These are phyloP conservation scores for Cephus spinipes DNA, from an alignment of 2,888 invertebrate genomes.

Conservation along the genomic window DNA sequence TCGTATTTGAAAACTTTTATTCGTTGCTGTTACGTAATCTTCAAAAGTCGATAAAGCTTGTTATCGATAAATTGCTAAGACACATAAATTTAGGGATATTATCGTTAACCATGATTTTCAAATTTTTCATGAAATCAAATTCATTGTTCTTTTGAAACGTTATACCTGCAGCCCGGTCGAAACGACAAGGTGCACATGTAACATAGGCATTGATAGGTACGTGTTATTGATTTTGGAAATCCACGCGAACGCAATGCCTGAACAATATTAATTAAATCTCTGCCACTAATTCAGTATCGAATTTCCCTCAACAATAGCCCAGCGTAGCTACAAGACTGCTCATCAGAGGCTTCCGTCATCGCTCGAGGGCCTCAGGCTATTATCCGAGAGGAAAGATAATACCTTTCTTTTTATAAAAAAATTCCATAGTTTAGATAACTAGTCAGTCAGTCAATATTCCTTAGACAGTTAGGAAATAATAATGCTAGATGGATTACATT, in stretches of 20 bases:
- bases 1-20: too few species aligned
- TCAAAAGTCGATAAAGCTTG: too few species aligned
- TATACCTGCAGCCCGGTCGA: not conserved
- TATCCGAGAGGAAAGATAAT: not conserved
- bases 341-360: not conserved
- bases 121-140: not conserved
- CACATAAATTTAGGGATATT: not conserved
- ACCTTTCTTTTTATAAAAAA: not conserved
- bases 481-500: not conserved
- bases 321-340: not conserved
- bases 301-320: constrained; percentile 15
- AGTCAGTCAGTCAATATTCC: not conserved
- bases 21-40: too few species aligned
- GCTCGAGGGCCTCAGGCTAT: not conserved
- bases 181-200: not conserved
- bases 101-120: not conserved
- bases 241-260: constrained; percentile 15
- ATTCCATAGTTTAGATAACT: not conserved
- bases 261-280: constrained; percentile 22
- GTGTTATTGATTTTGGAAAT: not conserved
- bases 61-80: too few species aligned
- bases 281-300: constrained; percentile 21
- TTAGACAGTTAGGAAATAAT: not conserved
- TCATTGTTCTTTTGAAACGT: not conserved
- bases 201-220: not conserved